Base-by-base conservation (phyloP, 2,888 invertebrate species). In the Stegana nigrithorax region DNA sequence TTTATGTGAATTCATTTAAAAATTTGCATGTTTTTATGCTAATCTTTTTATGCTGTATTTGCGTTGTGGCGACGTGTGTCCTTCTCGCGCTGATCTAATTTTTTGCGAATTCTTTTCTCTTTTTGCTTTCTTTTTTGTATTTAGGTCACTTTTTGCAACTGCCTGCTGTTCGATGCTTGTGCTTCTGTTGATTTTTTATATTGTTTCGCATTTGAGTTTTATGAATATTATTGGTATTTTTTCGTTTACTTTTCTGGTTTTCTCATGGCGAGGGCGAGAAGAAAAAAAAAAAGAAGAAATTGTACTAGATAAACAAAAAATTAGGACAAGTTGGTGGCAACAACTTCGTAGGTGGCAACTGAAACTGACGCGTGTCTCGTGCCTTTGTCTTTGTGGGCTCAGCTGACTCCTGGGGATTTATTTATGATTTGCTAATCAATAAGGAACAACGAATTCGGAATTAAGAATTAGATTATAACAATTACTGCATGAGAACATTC, bases 51-150 rank as follows among this genome's bases (percentile, higher is more conserved):
- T 60, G 14, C 12, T 19, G 19, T 12, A 23, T 50, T 62, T 61
- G 62, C 60, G 50, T 25, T 14, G 12, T 53, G 27, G 19, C 39
- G 51, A 19, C 25, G 45, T 57, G 45, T 17, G 56, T 51, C 45
- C 29, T 36, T 32, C 8, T 42, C n/a, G 42, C 12, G 14, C 59
- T 69, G 72, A 62, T 66, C 72, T 66, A 71, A 72, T 72, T 72
- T 72, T 71, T 68, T 65, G 58, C 44, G 27, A 62, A 55, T 32
- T 29, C n/a, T n/a, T n/a, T n/a, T n/a, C 61, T 68, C 71, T 67
- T 69, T 71, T 69, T 71, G 72, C n/a, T n/a, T n/a, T n/a, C n/a
- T 71, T 71, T 65, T 66, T 69, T 65, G 57, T 32, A 32, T 29
- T 47, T 59, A 59, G 65, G 14, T 59, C 62, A 56, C 17, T 58